Percentiles rank a stretch among this genome's conserved stretches.
These are phyloP conservation scores for Bovichtus variegatus DNA, from an alignment of 2,797 vertebrate species.

Conservation along the genomic window DNA sequence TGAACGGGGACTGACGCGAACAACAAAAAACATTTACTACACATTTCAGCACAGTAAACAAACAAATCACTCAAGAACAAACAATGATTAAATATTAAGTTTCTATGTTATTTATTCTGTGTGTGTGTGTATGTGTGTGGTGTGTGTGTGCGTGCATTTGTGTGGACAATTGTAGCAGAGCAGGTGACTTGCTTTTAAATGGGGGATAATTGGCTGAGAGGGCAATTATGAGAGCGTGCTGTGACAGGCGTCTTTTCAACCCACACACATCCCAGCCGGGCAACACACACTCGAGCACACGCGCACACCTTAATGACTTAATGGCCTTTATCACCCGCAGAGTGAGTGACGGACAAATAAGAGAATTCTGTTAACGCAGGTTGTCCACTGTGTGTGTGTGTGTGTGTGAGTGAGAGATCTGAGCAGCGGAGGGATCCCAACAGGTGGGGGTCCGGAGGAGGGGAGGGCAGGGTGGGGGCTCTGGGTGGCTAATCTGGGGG, in stretches of 20 bases:
- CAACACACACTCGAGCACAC: constrained; percentile 82
- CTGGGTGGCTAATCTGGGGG: constrained; percentile 87
- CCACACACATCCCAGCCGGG: constrained; percentile 72
- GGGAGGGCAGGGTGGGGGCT: constrained; percentile 66
- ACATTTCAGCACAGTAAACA: constrained; percentile 58
- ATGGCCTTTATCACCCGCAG: constrained; percentile 95
- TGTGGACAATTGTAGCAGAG: constrained; percentile 87
- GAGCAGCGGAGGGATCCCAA: constrained; percentile 89
- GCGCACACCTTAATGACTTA: constrained; percentile 95
- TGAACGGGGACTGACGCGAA: constrained; percentile 10
- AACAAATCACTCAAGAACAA: constrained; percentile 81
- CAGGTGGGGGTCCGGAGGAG: constrained; percentile 87
- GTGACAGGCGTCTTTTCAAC: constrained; percentile 95
- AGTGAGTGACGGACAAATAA: constrained; percentile 79
- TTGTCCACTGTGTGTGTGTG: constrained; percentile 48
- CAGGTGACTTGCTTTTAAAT: constrained; percentile 97
- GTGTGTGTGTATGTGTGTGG: constrained; percentile 31
- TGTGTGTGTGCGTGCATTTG: constrained; percentile 15
- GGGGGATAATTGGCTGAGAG: constrained; percentile 99
- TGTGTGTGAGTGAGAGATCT: constrained; percentile 77
- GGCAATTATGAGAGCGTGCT: constrained; percentile 95
- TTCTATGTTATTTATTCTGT: constrained; percentile 52
- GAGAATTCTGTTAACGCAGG: constrained; percentile 71
- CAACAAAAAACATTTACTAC: constrained; percentile 23
- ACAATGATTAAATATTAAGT: constrained; percentile 92